These are phyloP conservation scores for Alexandromys fortis DNA, from an alignment of 2,113 vertebrate species.

Conservation along the genomic window DNA sequence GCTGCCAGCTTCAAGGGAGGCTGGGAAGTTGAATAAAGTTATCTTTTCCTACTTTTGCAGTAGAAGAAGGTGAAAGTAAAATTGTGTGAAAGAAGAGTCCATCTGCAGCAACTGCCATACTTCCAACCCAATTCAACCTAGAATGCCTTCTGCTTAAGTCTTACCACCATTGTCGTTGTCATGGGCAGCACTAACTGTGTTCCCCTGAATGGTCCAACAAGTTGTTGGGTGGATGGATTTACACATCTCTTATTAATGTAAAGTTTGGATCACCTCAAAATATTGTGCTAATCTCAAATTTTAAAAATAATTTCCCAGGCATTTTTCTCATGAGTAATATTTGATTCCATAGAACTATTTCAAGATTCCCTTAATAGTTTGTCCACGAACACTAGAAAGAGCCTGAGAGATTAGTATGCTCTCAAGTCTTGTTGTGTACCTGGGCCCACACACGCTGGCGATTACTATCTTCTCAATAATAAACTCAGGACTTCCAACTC, in stretches of 20 bases:
- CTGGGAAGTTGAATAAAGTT: not conserved
- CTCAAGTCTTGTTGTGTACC: not conserved
- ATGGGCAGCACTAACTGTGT: not conserved
- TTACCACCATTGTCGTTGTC: not conserved
- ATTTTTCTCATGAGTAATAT: constrained; percentile 28
- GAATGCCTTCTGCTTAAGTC: not conserved
- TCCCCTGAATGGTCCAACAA: not conserved
- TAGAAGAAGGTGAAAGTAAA: not conserved
- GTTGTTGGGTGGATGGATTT: not conserved
- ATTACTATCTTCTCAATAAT: not conserved
- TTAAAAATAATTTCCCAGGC: not conserved
- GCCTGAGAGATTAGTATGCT: not conserved
- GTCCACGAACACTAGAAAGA: constrained; percentile 11
- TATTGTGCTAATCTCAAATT: constrained; percentile 32
- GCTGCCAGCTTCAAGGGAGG: not conserved
- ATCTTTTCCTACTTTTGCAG: not conserved
- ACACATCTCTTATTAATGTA: not conserved
- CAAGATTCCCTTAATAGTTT: not conserved
- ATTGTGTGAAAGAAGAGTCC: not conserved
- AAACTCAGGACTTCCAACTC: not conserved
- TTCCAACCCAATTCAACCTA: not conserved
- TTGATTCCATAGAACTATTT: not conserved
- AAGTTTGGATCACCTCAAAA: not conserved
- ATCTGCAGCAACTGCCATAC: not conserved
- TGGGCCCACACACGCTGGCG: not conserved